A percentile compares a stretch with the other conserved stretches of the same genome.
Evolutionary conservation across 2,797 vertebrate species (phyloP).

Genomic region (Lacerta viridis): DNA sequence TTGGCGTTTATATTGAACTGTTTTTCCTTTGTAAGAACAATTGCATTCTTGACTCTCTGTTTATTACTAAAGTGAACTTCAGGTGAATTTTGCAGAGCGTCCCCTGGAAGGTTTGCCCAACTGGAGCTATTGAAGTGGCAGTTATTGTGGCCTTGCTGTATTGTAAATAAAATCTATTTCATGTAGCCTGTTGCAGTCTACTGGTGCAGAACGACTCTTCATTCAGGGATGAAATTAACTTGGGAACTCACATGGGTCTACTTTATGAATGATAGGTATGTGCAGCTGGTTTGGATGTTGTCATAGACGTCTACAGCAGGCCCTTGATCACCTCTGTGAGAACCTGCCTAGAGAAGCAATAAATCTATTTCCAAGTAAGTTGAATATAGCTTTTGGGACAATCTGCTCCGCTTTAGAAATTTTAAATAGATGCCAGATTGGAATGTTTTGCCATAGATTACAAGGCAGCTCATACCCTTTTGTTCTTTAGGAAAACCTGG

Average conservation of each 20-base stretch:
- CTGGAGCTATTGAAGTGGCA: background rate
- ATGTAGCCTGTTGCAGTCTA: background rate
- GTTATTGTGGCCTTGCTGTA: background rate
- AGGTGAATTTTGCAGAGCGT: background rate
- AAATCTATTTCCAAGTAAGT: constrained; percentile 57
- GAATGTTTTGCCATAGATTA: constrained; percentile 38
- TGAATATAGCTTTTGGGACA: constrained; percentile 61
- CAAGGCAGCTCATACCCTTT: background rate
- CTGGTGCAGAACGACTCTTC: background rate
- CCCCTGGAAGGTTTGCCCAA: background rate
- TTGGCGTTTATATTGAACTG: background rate
- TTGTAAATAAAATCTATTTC: constrained; percentile 27
- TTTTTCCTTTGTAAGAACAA: constrained; percentile 10
- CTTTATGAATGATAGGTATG: constrained; percentile 42
- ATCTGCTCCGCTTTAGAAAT: constrained; percentile 55
- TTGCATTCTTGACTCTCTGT: background rate
- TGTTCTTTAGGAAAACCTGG: constrained; percentile 39
- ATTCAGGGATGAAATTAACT: constrained; percentile 61
- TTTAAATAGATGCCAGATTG: constrained; percentile 59
- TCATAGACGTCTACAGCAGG: constrained; percentile 37
- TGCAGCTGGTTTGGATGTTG: constrained; percentile 29
- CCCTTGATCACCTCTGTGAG: constrained; percentile 31
- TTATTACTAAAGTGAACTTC: background rate
- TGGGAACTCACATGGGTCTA: constrained; percentile 23
- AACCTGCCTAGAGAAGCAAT: constrained; percentile 38